Evolutionary conservation across 92 coral and sea anemone species (phyloP), one percentile per base, ranked within the genome.

Genomic region (Epizoanthus stellaris): DNA sequence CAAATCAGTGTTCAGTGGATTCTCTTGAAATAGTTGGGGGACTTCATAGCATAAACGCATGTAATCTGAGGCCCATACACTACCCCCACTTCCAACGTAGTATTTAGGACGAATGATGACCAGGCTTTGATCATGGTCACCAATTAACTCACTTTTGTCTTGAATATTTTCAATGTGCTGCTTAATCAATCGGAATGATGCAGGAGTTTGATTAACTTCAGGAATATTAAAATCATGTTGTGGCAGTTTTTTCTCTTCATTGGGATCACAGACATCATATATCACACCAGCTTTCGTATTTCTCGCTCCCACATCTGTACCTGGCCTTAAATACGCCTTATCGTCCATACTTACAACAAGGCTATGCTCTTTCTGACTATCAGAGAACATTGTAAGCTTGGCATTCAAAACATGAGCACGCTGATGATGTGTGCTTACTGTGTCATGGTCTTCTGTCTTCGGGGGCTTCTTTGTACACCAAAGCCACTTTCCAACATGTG

Each of bases 301-400:
- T 87, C 93, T 80, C 7, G 87, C 76, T 19, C 90, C 93, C 25
- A 90, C 90, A 60, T 86, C 90, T 38, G 84, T 89, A 42, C 89
- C 89, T 25, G 88, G 87, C n/a, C 80, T 6, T 19, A 85, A 76
- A 81, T 79, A 89, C 23, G 87, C 93, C 52, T 90, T 87, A 80
- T 90, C 90, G 58, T 90, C 93, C 90, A 90, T 81, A 19, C 88
- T 70, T 4, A 87, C 39, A 38, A 89, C 38, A 4, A 85, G 79
- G 72, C 89, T 80, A 19, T 79, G 64, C 43, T 70, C 74, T 25
- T 80, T 88, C 36, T 60, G 67, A 67, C 34, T 38, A 10, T 75
- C 84, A 42, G 67, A 42, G 45, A 88, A 88, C 86, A 80, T 87
- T 16, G 71, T 36, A 62, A 64, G 73, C 74, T 89, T 85, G 40